A percentile compares a stretch with the other conserved stretches of the same genome.
phyloP scores from a whole-genome alignment of 2,113 vertebrate species.

The Macrotus californicus region DNA sequence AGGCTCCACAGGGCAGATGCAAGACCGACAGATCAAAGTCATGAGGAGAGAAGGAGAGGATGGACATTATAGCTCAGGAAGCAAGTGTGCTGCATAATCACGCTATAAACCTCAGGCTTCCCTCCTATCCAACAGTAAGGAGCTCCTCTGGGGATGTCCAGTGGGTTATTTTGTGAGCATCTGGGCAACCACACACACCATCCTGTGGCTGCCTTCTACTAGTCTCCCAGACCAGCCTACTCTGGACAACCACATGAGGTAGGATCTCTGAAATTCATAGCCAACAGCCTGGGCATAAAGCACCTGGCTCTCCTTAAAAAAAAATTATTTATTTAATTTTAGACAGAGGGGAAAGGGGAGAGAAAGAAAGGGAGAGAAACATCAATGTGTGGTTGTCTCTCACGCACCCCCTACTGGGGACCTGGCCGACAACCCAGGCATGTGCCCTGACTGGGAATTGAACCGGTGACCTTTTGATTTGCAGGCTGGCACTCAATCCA shows the following conservation, averaged over 20 bases:
- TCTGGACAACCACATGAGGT: not conserved
- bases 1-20: not conserved
- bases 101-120: not conserved
- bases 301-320: not conserved
- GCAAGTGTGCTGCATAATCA: not conserved
- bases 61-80: no score
- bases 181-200: not conserved
- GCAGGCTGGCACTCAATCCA: no score
- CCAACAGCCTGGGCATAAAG: not conserved
- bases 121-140: not conserved
- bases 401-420: no score
- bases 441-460: no score
- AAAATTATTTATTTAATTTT: no score
- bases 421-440: no score
- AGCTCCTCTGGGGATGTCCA: not conserved
- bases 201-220: not conserved
- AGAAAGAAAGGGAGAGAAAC: no score
- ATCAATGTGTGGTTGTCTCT: no score
- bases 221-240: not conserved
- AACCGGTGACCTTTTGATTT: no score
- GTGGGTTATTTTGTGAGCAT: not conserved
- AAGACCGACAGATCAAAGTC: not conserved
- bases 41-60: not conserved
- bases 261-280: not conserved
- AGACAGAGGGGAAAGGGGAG: no score